Evolutionary conservation across 2,797 vertebrate genomes (phyloP), one percentile per base, ranked within the genome.

Genomic region (Scomberomorus guttatus): DNA sequence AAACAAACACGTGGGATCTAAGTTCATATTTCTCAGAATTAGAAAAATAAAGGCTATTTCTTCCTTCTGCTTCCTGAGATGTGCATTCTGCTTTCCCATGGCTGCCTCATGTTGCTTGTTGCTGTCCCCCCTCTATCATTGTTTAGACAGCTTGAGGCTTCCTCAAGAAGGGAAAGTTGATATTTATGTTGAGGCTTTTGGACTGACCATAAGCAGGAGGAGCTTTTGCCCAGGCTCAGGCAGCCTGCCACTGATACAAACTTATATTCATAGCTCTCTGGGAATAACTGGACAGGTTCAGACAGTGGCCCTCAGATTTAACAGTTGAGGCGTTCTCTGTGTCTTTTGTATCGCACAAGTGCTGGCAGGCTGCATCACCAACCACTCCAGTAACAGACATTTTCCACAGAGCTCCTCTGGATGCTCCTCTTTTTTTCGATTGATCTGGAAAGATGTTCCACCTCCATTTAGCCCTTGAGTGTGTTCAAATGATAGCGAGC

Each of bases 121-220:
- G 91, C 95, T 88, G 62, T 94, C 95, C 79, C 87, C 80, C 93
- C 90, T 84, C 69, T 57, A 88, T 93, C 86, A 15, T 93, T 97
- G 96, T 98, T 97, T 97, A 77, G 95, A 97, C 97, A 98, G 96
- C 96, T 98, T 98, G 97, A 95, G 90, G 90, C 87, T 89, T 93
- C 89, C 92, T 95, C 83, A 88, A 95, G 94, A 94, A 93, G 90
- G 94, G 95, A 95, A 94, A 95, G 93, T 90, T 93, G 94, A 93
- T 94, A 92, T 94, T 95, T 94, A 89, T 90, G 82, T 83, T 82
- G 72, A 93, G 89, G 84, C 77, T 92, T 88, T 83, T 62, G 44
- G 81, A 85, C 83, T 91, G 85, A 90, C 89, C 80, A 83, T 85
- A 84, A 85, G 82, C 84, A 82, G 79, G 74, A 85, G 84, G 51